Percentiles rank a stretch among this genome's conserved stretches.
These are phyloP conservation scores for Myotis davidii DNA, from an alignment of 2,113 vertebrate species.

Conservation along the genomic window DNA sequence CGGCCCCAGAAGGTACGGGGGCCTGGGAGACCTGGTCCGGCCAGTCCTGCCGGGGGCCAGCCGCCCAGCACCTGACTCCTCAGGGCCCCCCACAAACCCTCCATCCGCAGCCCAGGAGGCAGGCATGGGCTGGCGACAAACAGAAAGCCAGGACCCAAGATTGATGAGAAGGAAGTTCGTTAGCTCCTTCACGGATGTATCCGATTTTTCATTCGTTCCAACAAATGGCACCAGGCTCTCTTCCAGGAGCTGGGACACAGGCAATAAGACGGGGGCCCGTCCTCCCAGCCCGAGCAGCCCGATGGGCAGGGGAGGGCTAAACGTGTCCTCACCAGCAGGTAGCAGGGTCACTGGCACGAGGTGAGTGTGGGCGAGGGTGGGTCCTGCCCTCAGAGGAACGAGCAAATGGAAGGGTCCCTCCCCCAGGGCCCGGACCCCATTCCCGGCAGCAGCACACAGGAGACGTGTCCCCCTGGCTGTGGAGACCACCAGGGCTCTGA, in stretches of 20 bases:
- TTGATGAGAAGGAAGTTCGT: background rate
- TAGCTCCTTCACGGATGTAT: accelerated
- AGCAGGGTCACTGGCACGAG: background rate
- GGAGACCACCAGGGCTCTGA: background rate
- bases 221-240: background rate
- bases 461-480: accelerated
- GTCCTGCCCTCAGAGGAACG: background rate
- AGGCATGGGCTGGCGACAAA: background rate
- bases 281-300: accelerated
- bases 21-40: background rate
- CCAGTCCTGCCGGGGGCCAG: background rate
- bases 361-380: accelerated
- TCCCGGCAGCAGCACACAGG: accelerated
- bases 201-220: background rate
- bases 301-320: accelerated
- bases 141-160: background rate
- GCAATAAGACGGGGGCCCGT: accelerated
- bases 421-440: accelerated
- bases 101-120: background rate
- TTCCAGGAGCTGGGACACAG: accelerated
- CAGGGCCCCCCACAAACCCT: background rate
- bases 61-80: background rate
- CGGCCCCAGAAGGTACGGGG: background rate
- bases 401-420: background rate
- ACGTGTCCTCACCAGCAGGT: accelerated